Evolutionary conservation across 2,888 invertebrate genomes (phyloP).

Genomic region (Rosalia funebris): DNA sequence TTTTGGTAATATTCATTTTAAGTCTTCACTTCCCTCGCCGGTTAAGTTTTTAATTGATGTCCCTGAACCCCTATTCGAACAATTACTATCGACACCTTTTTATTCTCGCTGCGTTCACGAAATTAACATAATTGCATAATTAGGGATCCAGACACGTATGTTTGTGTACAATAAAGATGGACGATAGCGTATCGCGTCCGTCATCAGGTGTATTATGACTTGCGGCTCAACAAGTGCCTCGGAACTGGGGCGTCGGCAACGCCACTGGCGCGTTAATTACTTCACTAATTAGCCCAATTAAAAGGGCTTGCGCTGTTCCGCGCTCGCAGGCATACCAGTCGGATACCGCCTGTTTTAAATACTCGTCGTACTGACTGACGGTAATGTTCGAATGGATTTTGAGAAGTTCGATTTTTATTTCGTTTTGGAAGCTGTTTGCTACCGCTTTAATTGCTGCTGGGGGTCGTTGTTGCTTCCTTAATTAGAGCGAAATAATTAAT

Average conservation of each 20-base stretch:
- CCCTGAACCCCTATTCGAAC: too few species aligned
- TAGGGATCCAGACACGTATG: background rate
- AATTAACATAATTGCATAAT: background rate
- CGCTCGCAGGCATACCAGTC: constrained; percentile 19
- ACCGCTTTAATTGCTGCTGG: constrained; percentile 4
- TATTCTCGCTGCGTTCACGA: background rate
- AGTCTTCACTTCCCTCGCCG: too few species aligned
- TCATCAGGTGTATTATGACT: constrained; percentile 4
- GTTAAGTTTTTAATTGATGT: too few species aligned
- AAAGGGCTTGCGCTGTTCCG: constrained; percentile 36
- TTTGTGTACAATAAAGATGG: constrained; percentile 12
- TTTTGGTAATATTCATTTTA: too few species aligned
- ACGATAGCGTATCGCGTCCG: constrained; percentile 13
- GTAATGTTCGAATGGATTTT: constrained; percentile 3
- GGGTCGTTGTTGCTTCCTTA: constrained; percentile 20
- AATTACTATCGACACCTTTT: too few species aligned
- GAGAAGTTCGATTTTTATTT: constrained; percentile 14
- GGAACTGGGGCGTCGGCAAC: constrained; percentile 35
- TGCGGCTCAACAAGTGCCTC: constrained; percentile 42
- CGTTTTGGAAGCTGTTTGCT: constrained; percentile 6
- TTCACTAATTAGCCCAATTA: constrained; percentile 46
- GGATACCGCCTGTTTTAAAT: background rate
- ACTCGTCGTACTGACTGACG: background rate
- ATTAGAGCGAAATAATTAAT: constrained; percentile 16
- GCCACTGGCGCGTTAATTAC: constrained; percentile 45